Evolutionary conservation across 2,888 invertebrate species (phyloP).

Genomic region (Thelaira solivaga): DNA sequence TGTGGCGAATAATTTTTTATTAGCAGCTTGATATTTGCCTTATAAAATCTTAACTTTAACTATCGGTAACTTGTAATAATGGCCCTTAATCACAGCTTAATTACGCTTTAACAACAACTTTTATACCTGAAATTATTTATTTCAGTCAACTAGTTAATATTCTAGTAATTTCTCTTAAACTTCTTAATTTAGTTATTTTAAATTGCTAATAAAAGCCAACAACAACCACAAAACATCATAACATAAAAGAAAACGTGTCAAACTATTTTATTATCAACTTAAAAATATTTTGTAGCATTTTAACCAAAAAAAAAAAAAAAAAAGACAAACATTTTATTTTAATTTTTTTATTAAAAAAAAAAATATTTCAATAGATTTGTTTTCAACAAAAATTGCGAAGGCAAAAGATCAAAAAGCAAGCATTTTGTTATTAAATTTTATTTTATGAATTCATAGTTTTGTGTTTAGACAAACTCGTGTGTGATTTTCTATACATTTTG

Average conservation of each 20-base stretch:
- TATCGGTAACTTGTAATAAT: no score
- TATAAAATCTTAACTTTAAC: no score
- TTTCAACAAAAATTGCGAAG: not conserved
- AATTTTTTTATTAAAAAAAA: not conserved
- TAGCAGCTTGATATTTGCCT: no score
- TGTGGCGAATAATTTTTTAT: no score
- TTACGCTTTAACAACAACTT: no score
- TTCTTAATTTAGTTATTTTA: no score
- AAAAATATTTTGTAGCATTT: not conserved
- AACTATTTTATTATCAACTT: slow-evolving; percentile 36
- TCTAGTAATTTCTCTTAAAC: slow-evolving; percentile 2
- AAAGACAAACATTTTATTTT: not conserved
- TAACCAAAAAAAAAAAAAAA: no score
- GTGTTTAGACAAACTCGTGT: not conserved
- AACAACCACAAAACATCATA: not conserved
- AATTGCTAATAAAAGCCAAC: no score
- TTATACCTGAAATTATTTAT: slow-evolving; percentile 43
- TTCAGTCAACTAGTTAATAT: slow-evolving; percentile 2
- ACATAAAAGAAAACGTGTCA: slow-evolving; percentile 26
- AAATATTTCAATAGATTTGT: not conserved
- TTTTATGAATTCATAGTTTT: not conserved
- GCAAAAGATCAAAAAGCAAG: slow-evolving; percentile 3
- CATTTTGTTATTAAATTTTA: not conserved
- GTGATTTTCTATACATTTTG: not conserved
- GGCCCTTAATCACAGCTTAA: no score